A percentile compares a stretch with the other conserved stretches of the same genome.
phyloP scores from a whole-genome alignment of 92 coral and sea anemone genomes.

The Phenganax marumi region DNA sequence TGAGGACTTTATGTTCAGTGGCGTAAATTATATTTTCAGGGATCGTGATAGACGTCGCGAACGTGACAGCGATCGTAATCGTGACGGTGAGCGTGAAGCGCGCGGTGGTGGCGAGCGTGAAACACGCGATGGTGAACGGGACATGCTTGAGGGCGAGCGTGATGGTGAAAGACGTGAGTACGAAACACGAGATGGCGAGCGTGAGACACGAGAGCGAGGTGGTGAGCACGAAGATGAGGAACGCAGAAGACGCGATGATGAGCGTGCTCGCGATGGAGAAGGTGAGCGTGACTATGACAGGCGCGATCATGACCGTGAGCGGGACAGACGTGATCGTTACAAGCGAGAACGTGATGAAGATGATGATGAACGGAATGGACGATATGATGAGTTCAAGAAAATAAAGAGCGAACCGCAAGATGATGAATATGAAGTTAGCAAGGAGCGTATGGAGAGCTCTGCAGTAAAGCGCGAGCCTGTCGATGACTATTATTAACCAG shows the following conservation, averaged over 20 bases:
- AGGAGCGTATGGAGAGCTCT: neutral
- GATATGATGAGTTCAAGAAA: neutral
- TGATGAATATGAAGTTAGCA: neutral
- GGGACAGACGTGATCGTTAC: slow-evolving; percentile 34
- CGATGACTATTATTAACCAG: slow-evolving; percentile 21
- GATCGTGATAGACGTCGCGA: slow-evolving; percentile 51
- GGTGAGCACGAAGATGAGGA: slow-evolving; percentile 62
- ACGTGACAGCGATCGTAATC: slow-evolving; percentile 58
- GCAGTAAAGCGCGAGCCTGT: slow-evolving; percentile 4
- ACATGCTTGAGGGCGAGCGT: slow-evolving; percentile 6
- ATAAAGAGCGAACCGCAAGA: slow-evolving; percentile 13
- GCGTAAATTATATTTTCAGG: slow-evolving; percentile 1
- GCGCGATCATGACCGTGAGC: slow-evolving; percentile 55
- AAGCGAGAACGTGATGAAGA: slow-evolving; percentile 61
- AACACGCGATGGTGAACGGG: slow-evolving; percentile 26
- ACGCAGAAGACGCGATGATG: slow-evolving; percentile 45
- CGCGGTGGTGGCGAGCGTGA: slow-evolving; percentile 40
- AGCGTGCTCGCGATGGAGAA: slow-evolving; percentile 8
- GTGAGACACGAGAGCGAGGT: slow-evolving; percentile 25
- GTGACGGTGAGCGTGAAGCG: slow-evolving; percentile 13
- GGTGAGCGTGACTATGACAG: slow-evolving; percentile 45
- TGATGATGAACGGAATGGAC: slow-evolving; percentile 31
- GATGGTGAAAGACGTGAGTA: slow-evolving; percentile 59
- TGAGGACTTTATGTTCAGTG: too few species aligned
- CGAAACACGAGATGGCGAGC: slow-evolving; percentile 63